phyloP scores from a whole-genome alignment of 2,797 vertebrate species.

The Steatocranus sp. region DNA sequence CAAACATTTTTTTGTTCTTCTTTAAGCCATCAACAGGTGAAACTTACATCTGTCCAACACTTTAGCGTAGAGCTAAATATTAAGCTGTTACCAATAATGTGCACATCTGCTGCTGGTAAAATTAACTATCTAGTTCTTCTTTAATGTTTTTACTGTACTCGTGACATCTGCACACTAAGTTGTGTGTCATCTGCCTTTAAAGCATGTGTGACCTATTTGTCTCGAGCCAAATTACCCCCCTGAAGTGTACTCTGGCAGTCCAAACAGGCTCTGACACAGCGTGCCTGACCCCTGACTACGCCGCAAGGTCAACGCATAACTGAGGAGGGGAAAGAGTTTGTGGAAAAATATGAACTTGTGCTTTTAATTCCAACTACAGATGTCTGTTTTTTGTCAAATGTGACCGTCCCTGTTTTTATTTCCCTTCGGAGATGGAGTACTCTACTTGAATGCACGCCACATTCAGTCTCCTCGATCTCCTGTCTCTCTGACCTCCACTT shows the following conservation, averaged over 20 bases:
- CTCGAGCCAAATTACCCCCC: neutral
- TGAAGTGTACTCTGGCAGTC: neutral
- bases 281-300: slow-evolving; percentile 7
- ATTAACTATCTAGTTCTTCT: neutral
- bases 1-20: neutral
- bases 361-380: neutral
- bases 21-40: neutral
- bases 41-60: neutral
- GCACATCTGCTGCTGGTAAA: neutral
- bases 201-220: slow-evolving; percentile 27
- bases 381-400: neutral
- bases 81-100: neutral
- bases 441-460: neutral
- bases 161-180: neutral
- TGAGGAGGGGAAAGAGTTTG: neutral
- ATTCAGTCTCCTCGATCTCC: slow-evolving; percentile 12
- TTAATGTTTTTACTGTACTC: neutral
- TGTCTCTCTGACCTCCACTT: slow-evolving; percentile 52
- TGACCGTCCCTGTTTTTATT: neutral
- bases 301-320: neutral
- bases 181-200: slow-evolving; percentile 18
- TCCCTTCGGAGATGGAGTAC: neutral
- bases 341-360: neutral
- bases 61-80: neutral
- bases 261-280: slow-evolving; percentile 25